Conservation (phyloP, 2,888 invertebrate species). For the Polydrusus cervinus region DNA sequence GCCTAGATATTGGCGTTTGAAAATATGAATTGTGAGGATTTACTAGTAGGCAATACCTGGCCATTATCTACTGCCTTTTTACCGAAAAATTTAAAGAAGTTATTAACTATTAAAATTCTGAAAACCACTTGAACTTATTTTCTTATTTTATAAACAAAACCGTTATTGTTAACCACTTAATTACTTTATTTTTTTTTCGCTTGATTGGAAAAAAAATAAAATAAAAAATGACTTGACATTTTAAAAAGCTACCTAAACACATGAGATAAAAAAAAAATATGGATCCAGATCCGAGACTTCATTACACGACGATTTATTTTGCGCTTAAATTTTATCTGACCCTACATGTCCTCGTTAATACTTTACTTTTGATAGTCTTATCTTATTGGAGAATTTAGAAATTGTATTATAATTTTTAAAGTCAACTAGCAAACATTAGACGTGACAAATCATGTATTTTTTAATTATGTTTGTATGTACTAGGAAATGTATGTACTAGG, state of each 20-base stretch:
- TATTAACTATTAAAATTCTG: no score
- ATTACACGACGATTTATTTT: slow-evolving; percentile 28
- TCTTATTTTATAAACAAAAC: background rate
- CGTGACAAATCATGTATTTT: background rate
- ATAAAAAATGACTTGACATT: no score
- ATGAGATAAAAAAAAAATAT: background rate
- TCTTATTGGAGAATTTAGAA: slow-evolving; percentile 32
- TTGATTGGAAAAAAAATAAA: no score
- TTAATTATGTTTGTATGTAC: background rate
- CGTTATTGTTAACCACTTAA: no score
- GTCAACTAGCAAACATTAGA: background rate
- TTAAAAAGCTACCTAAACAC: background rate
- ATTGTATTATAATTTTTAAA: slow-evolving; percentile 3
- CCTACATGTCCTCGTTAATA: slow-evolving; percentile 36
- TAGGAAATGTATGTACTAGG: no score
- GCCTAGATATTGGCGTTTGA: no score
- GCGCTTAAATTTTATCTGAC: slow-evolving; percentile 47
- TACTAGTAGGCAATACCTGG: no score
- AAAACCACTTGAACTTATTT: background rate
- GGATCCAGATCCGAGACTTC: background rate
- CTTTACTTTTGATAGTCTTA: slow-evolving; percentile 38
- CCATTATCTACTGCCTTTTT: no score
- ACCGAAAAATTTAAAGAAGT: no score
- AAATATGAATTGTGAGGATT: no score
- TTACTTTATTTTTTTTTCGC: no score